Percentiles rank a stretch among this genome's conserved stretches.
These are phyloP conservation scores for Tiphia femorata DNA, from an alignment of 2,888 invertebrate species.

Conservation along the genomic window DNA sequence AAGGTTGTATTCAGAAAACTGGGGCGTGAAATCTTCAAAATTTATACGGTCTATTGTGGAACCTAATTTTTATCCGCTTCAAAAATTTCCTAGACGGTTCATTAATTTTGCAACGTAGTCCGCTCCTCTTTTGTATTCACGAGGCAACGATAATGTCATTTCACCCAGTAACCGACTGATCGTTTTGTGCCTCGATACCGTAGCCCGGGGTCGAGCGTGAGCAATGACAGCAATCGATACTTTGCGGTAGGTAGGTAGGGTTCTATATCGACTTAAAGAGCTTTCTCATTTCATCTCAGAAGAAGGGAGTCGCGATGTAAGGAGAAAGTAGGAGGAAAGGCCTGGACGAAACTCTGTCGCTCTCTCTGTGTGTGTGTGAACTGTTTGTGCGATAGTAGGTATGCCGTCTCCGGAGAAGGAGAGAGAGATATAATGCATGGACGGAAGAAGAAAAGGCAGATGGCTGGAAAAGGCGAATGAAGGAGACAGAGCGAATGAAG, in stretches of 20 bases:
- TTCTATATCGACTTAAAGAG: constrained; percentile 41
- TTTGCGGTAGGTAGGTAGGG: constrained; percentile 39
- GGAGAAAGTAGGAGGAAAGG: background rate
- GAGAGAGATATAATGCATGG: background rate
- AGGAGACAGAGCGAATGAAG: background rate
- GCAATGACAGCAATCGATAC: constrained; percentile 37
- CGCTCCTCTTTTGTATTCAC: background rate
- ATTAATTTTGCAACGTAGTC: too few species aligned
- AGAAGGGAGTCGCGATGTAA: background rate
- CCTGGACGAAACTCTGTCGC: background rate
- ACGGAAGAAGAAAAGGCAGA: background rate
- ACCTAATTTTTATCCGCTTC: too few species aligned
- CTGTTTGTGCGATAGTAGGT: too few species aligned
- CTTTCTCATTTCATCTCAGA: constrained; percentile 15
- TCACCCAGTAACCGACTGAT: background rate
- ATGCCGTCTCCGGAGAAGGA: too few species aligned
- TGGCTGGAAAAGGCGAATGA: constrained; percentile 7
- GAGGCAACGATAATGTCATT: constrained; percentile 2
- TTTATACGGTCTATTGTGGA: too few species aligned
- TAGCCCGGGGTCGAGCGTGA: too few species aligned
- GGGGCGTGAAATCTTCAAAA: too few species aligned
- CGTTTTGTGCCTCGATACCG: constrained; percentile 2
- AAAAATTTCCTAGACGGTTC: too few species aligned
- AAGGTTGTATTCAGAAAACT: too few species aligned
- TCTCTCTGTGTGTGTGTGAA: background rate